Base-by-base conservation (phyloP, 2,888 invertebrate species). In the Andrena chrysosceles region DNA sequence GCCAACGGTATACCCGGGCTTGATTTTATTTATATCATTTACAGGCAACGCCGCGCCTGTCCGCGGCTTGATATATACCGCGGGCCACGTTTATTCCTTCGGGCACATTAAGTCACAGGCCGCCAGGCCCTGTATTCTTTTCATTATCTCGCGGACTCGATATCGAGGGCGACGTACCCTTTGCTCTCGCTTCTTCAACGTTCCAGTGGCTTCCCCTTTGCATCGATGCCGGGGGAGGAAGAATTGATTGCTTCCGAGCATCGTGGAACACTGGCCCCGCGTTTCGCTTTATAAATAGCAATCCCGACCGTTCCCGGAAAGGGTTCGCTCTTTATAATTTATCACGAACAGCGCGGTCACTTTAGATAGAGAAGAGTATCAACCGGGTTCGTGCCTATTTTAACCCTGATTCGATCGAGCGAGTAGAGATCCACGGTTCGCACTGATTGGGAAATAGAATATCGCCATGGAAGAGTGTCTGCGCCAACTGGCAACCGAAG, bases 11-110 rank as follows among this genome's bases (percentile, higher is more conserved):
- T 87, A 89, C 86, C 82, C 85, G 33, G 80, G 80, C 81, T 87
- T 90, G 90, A 92, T 92, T 91, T 90, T 92, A 91, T 91, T 91
- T 90, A 91, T 91, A 91, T 90, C 88, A 89, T 90, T 91, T 90
- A 90, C 90, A 87, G 81, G 84, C 78, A 78, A 68, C 56, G 56
- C 81, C 56, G 42, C 48, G 76, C 77, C 86, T 88, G 85, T 84
- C 85, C 87, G 71, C 84, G 83, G 72, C 80, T 89, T 89, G 89
- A 89, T 89, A 87, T 89, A 88, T 86, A 85, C 83, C 81, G 71
- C 66, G 52, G 56, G 72, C 23, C 77, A 79, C 82, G 89, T 85
- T 89, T 86, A 83, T 86, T 89, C 84, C 87, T 87, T 87, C 83
- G 87, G 83, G 79, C 83, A 87, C 88, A 90, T 90, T 90, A 90